Evolutionary conservation across 1,140 invertebrate species (phyloP), one percentile per base, ranked within the genome.

Genomic region (Drosophila eugracilis): DNA sequence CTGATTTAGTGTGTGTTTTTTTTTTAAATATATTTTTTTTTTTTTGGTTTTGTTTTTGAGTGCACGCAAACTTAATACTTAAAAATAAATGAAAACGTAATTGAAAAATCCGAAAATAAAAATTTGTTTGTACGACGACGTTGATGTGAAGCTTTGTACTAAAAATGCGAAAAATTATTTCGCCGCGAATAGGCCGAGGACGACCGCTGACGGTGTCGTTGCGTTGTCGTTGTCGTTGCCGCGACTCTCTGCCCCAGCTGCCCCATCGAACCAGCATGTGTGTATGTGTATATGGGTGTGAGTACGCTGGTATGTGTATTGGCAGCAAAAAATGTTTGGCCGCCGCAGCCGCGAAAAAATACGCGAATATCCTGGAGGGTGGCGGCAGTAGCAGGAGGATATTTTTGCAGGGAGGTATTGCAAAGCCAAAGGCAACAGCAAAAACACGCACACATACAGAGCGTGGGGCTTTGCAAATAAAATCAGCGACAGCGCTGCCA

Each of bases 111-210:
- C 89, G 89, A 91, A 91, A 91, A 91, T 89, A 91, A 91, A 91
- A 91, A 91, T 91, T 90, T 90, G 89, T 91, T 90, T 91, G 89
- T 91, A 91, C 89, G 89, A 90, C 85, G 81, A 91, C 89, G 89
- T 91, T 91, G 89, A 91, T 91, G 89, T 91, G 85, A 91, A 91
- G 89, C 81, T 91, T 91, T 91, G 89, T 91, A 91, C 89, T 91
- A 91, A 91, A 91, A 91, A 90, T 89, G 86, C 81, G 89, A 91
- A 91, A 91, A 91, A 91, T 90, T 85, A 90, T 83, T 91, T 91
- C 81, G 89, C 85, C 75, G 85, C 89, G 89, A 85, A 90, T 91
- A 91, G 89, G 84, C 84, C 85, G 89, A 88, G 78, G 81, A 81
- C 83, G 78, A 81, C 73, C 70, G 49, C 59, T 74, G 71, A 59